These are phyloP conservation scores for Mesorhabditis spiculigera DNA, from an alignment of 2,888 invertebrate species.

Conservation along the genomic window DNA sequence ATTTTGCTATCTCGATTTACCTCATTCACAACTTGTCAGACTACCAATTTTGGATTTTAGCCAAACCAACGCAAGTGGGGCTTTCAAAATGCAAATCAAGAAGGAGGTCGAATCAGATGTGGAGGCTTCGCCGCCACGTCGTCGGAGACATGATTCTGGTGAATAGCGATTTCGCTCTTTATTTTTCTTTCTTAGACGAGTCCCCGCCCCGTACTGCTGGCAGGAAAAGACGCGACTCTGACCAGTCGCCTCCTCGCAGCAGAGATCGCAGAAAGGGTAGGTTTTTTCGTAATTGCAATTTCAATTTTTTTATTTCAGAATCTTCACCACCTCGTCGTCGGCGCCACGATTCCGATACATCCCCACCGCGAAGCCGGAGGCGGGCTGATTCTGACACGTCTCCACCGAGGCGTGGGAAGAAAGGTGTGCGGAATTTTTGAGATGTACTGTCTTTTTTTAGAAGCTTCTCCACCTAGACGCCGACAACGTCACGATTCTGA, in stretches of 20 bases:
- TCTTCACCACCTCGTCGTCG: slow-evolving; percentile 1
- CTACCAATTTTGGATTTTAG: too few relatives aligned
- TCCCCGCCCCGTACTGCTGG: neutral
- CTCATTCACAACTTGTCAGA: too few relatives aligned
- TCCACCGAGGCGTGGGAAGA: neutral
- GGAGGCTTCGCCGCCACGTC: neutral
- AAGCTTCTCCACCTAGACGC: slow-evolving; percentile 3
- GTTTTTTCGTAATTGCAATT: too few relatives aligned
- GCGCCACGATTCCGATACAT: slow-evolving; percentile 1
- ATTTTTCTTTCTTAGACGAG: neutral
- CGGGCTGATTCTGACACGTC: neutral
- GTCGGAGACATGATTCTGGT: slow-evolving; percentile 2
- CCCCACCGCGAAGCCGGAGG: neutral
- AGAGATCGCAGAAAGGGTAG: neutral
- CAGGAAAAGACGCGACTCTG: neutral
- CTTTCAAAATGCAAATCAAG: too few relatives aligned
- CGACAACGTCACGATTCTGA: slow-evolving; percentile 10
- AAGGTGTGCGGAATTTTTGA: neutral
- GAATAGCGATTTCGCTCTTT: neutral
- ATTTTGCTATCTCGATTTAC: too few relatives aligned
- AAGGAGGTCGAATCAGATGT: neutral
- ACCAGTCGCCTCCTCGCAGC: neutral
- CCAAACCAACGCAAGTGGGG: too few relatives aligned
- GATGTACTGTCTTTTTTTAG: neutral
- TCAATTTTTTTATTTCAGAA: neutral